Evolutionary conservation across 2,113 vertebrate genomes (phyloP).

Genomic region (Pomatorhinus ruficollis): DNA sequence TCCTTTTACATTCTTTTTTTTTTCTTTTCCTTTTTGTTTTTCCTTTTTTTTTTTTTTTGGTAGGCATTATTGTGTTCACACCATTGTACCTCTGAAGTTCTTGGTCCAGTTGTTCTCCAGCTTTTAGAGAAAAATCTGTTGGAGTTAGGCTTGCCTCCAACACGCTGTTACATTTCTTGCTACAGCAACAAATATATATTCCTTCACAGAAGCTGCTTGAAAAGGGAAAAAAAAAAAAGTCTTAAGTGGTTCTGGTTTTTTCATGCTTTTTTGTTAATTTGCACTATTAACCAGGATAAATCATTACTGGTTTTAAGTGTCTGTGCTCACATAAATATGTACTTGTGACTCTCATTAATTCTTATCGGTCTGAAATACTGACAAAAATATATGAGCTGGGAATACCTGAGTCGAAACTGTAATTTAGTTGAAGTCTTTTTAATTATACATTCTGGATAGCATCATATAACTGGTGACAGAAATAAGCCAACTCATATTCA

Average conservation of each 20-base stretch:
- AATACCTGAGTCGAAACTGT: slow-evolving; percentile 52
- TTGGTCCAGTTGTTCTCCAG: background rate
- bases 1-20: background rate
- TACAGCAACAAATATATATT: background rate
- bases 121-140: background rate
- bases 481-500: slow-evolving; percentile 56
- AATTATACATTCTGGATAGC: slow-evolving; percentile 61
- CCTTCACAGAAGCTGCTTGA: background rate
- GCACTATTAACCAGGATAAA: slow-evolving; percentile 50
- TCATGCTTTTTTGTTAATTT: slow-evolving; percentile 37
- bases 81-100: background rate
- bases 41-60: background rate
- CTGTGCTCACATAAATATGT: slow-evolving; percentile 47
- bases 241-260: background rate
- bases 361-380: slow-evolving; percentile 49
- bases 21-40: background rate
- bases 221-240: background rate
- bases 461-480: slow-evolving; percentile 63
- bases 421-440: slow-evolving; percentile 59
- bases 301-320: slow-evolving; percentile 45
- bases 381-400: slow-evolving; percentile 69
- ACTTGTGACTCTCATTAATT: slow-evolving; percentile 59
- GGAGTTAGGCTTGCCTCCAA: background rate
- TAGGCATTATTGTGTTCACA: background rate
- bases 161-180: background rate